phyloP scores from a whole-genome alignment of 2,797 vertebrate species.

The Ptychadena robeensis region DNA sequence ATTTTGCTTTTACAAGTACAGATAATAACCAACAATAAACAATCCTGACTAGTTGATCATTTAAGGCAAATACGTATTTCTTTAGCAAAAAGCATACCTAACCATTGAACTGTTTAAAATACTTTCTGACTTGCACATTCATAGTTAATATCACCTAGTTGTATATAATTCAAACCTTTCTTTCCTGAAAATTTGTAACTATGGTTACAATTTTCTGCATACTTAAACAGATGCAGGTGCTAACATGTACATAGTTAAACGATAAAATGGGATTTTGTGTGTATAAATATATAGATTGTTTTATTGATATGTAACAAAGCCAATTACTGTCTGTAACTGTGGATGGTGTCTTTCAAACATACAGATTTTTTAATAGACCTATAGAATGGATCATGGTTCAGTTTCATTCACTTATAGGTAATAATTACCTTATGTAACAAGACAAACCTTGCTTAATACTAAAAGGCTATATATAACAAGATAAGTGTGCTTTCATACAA shows the following conservation, averaged over 20 bases:
- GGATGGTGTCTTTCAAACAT: background rate
- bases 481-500: too few species aligned
- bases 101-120: background rate
- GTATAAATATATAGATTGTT: background rate
- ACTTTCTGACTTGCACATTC: background rate
- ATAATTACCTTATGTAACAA: too few species aligned
- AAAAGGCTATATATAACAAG: too few species aligned
- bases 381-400: background rate
- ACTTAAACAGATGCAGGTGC: constrained; percentile 38
- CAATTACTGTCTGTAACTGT: background rate
- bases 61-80: background rate
- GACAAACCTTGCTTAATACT: too few species aligned
- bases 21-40: background rate
- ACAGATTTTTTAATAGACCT: background rate
- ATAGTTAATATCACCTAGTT: constrained; percentile 35
- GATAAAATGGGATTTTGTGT: background rate
- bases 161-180: constrained; percentile 33
- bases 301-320: background rate
- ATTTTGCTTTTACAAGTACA: too few species aligned
- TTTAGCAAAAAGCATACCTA: background rate
- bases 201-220: constrained; percentile 55
- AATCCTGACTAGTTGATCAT: background rate
- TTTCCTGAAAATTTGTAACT: constrained; percentile 45
- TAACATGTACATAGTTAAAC: constrained; percentile 19
- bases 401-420: background rate